Conservation (phyloP, 2,888 invertebrate species). For the Seira sanloemensis region DNA sequence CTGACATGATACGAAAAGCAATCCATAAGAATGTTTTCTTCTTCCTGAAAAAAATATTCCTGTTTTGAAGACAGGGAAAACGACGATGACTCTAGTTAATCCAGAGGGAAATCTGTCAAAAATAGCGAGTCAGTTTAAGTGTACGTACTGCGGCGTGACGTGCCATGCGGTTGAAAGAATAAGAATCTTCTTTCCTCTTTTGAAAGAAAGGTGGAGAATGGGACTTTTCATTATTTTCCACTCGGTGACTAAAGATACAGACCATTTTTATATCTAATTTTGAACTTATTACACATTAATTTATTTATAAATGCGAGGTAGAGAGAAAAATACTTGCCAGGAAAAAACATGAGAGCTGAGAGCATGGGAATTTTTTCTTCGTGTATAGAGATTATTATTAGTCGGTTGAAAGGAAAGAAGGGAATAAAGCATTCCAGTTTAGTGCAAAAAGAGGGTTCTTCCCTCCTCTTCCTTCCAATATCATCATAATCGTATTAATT, state of each 20-base stretch:
- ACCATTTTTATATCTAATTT: background rate
- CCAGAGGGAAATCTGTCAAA: constrained; percentile 38
- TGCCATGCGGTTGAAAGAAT: no score
- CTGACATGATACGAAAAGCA: background rate
- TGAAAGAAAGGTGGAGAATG: background rate
- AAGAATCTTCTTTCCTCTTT: no score
- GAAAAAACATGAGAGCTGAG: background rate
- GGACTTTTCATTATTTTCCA: no score
- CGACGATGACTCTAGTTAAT: constrained; percentile 26
- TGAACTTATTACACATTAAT: background rate
- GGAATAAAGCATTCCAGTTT: no score
- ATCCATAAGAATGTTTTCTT: background rate
- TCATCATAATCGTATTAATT: background rate
- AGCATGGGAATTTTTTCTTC: no score
- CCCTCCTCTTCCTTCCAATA: no score
- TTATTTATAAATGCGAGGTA: background rate
- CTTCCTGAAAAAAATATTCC: background rate
- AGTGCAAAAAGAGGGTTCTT: no score
- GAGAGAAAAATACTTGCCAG: background rate
- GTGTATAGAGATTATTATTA: no score
- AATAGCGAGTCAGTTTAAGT: background rate
- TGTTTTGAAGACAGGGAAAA: background rate
- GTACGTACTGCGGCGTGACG: background rate
- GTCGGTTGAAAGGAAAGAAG: no score
- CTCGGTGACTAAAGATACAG: no score